These are phyloP conservation scores for Watsonalla binaria DNA, from an alignment of 2,888 invertebrate genomes.

Conservation along the genomic window DNA sequence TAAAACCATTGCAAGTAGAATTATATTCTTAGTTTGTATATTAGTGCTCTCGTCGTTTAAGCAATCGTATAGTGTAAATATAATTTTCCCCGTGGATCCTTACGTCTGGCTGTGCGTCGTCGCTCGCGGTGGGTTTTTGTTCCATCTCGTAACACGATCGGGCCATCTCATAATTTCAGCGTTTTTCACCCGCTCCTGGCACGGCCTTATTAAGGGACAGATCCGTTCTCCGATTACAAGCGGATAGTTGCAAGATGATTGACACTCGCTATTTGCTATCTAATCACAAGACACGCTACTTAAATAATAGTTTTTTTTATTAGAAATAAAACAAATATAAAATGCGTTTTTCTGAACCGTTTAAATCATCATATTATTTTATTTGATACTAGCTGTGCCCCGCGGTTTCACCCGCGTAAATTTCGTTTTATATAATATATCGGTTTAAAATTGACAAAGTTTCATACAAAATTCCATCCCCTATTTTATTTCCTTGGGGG, in stretches of 20 bases:
- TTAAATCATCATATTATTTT: too few species aligned
- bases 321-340: too few species aligned
- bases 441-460: too few species aligned
- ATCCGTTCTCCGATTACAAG: conserved; percentile 47
- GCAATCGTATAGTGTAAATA: conserved; percentile 26
- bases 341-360: too few species aligned
- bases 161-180: conserved; percentile 68
- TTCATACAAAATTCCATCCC: too few species aligned
- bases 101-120: conserved; percentile 42
- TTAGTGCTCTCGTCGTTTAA: too few species aligned
- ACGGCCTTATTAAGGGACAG: conserved; percentile 52
- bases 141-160: conserved; percentile 64
- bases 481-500: too few species aligned
- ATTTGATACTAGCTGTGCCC: too few species aligned
- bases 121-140: conserved; percentile 50
- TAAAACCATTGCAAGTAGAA: too few species aligned
- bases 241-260: conserved; percentile 31
- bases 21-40: too few species aligned
- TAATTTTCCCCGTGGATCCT: conserved; percentile 27
- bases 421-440: too few species aligned
- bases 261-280: conserved; percentile 46
- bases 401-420: too few species aligned
- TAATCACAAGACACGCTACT: background rate
- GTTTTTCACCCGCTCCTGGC: conserved; percentile 48
- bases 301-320: background rate